Percentiles rank a stretch among this genome's conserved stretches.
Evolutionary conservation across 2,797 vertebrate genomes (phyloP).

Genomic region (Distichodus sexfasciatus): DNA sequence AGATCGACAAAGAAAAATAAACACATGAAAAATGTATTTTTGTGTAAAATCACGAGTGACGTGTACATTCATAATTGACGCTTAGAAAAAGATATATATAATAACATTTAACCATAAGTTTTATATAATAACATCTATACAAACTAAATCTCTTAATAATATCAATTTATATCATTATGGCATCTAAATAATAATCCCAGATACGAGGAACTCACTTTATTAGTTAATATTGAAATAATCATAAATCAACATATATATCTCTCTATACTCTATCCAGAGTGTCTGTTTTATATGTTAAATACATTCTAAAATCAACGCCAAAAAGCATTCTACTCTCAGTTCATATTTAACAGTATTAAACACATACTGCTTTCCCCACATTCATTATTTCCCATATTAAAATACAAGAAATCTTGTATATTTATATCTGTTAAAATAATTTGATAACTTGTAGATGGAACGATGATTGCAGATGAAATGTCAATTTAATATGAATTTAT

Average conservation of each 20-base stretch:
- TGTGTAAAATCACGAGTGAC: not conserved
- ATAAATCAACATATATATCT: slow-evolving; percentile 5
- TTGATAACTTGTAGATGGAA: too few species aligned
- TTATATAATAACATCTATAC: slow-evolving; percentile 13
- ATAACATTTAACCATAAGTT: slow-evolving; percentile 5
- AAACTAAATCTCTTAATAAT: slow-evolving; percentile 11
- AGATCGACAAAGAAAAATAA: too few species aligned
- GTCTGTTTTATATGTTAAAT: slow-evolving; percentile 2
- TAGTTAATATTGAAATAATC: slow-evolving; percentile 23
- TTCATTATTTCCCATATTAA: too few species aligned
- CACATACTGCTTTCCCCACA: too few species aligned
- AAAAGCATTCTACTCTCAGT: too few species aligned
- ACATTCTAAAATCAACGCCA: slow-evolving; percentile 27
- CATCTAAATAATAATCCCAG: slow-evolving; percentile 14
- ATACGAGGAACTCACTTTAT: slow-evolving; percentile 19
- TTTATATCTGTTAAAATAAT: too few species aligned
- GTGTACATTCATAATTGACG: not conserved
- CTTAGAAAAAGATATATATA: slow-evolving; percentile 4
- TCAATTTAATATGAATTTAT: too few species aligned
- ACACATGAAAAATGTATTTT: not conserved
- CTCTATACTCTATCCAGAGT: not conserved
- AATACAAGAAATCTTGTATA: too few species aligned
- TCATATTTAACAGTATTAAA: not conserved
- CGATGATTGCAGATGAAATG: too few species aligned
- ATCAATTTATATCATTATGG: slow-evolving; percentile 18